These are phyloP conservation scores for Ploceus nigricollis DNA, from an alignment of 2,113 vertebrate genomes.

Conservation along the genomic window DNA sequence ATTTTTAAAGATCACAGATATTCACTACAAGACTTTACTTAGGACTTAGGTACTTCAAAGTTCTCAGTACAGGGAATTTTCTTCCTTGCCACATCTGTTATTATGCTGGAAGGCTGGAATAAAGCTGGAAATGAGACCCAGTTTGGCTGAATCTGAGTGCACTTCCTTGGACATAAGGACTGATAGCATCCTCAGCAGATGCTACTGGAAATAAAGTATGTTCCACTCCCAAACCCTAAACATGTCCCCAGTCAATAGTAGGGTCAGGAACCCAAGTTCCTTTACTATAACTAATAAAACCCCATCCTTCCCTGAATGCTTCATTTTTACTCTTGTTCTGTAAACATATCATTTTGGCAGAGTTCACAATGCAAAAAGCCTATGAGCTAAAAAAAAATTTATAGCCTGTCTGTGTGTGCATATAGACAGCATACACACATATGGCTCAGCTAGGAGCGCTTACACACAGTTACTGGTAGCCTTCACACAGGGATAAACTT, in stretches of 20 bases:
- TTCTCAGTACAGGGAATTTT: background rate
- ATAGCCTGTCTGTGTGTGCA: background rate
- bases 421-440: background rate
- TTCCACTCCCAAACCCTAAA: background rate
- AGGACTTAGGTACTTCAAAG: background rate
- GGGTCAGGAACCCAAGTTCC: background rate
- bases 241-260: accelerated
- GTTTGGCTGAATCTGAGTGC: background rate
- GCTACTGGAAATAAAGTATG: background rate
- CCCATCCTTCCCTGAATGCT: background rate
- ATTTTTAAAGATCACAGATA: background rate
- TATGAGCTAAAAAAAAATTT: background rate
- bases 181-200: background rate
- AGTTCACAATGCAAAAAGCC: background rate
- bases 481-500: background rate
- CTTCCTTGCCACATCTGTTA: background rate
- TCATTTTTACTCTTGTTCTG: background rate
- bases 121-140: background rate
- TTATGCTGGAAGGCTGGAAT: background rate
- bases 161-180: background rate
- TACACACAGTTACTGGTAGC: background rate
- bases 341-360: background rate
- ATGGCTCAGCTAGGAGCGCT: background rate
- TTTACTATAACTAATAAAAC: background rate
- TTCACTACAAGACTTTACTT: background rate